Evolutionary conservation across 2,888 invertebrate genomes (phyloP).

Genomic region (Drosophila mettleri): DNA sequence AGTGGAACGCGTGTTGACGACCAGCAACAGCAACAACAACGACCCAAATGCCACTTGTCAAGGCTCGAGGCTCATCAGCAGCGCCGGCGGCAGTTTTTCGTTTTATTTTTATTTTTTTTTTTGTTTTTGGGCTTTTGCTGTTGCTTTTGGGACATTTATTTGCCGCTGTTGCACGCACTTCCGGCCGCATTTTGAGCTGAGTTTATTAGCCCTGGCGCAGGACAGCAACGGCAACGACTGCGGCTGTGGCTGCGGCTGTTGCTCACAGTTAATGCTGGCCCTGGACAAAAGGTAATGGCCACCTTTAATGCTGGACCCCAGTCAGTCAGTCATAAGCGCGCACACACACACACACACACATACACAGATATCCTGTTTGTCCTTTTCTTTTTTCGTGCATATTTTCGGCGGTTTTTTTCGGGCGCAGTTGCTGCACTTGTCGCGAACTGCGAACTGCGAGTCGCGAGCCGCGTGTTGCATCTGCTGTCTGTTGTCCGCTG

Average conservation of each 20-base stretch:
- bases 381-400: slow-evolving; percentile 17
- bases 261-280: slow-evolving; percentile 23
- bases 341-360: slow-evolving; percentile 42
- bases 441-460: slow-evolving; percentile 51
- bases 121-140: slow-evolving; percentile 30
- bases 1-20: slow-evolving; percentile 75
- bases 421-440: slow-evolving; percentile 66
- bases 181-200: slow-evolving; percentile 70
- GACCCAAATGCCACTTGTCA: slow-evolving; percentile 63
- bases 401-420: slow-evolving; percentile 49
- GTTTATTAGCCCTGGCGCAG: slow-evolving; percentile 72
- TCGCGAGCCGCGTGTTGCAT: slow-evolving; percentile 53
- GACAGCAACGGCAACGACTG: slow-evolving; percentile 21
- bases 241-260: slow-evolving; percentile 19
- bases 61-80: slow-evolving; percentile 59
- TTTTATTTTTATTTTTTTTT: slow-evolving; percentile 18
- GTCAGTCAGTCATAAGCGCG: slow-evolving; percentile 22
- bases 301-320: slow-evolving; percentile 37
- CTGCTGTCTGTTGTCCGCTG: slow-evolving; percentile 11
- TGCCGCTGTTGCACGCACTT: slow-evolving; percentile 68
- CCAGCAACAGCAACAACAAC: slow-evolving; percentile 38
- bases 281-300: slow-evolving; percentile 44
- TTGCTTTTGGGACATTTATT: slow-evolving; percentile 74
- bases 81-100: slow-evolving; percentile 31
- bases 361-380: slow-evolving; percentile 33